Evolutionary conservation across 2,888 invertebrate species (phyloP).

Genomic region (Linnaemya tessellans): DNA sequence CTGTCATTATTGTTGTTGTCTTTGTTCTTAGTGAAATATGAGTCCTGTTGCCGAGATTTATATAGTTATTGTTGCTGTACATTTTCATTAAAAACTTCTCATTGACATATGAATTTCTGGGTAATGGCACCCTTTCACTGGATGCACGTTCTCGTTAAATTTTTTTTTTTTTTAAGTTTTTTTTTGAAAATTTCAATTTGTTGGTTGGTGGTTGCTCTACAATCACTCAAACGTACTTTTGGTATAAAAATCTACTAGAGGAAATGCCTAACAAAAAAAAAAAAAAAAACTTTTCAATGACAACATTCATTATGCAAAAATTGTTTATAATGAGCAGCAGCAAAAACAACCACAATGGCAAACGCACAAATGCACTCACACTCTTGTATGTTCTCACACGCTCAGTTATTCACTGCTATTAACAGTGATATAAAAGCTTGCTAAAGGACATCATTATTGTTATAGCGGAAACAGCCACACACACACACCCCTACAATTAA

Average conservation of each 20-base stretch:
- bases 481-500: conserved; percentile 64
- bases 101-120: conserved; percentile 69
- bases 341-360: conserved; percentile 66
- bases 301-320: conserved; percentile 75
- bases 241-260: conserved; percentile 14
- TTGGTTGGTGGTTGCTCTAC: conserved; percentile 63
- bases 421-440: conserved; percentile 42
- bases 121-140: conserved; percentile 64
- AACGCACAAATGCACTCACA: conserved; percentile 31
- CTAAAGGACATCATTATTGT: conserved; percentile 69
- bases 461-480: conserved; percentile 49
- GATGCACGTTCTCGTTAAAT: background rate
- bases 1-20: conserved; percentile 51
- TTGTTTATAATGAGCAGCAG: conserved; percentile 72
- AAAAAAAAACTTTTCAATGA: conserved; percentile 68
- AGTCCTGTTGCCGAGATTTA: conserved; percentile 65
- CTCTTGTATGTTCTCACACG: background rate
- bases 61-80: conserved; percentile 18
- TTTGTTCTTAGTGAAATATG: conserved; percentile 64
- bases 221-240: conserved; percentile 24
- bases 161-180: background rate
- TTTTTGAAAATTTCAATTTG: conserved; percentile 45
- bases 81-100: conserved; percentile 62
- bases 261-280: background rate
- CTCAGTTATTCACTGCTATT: background rate